Evolutionary conservation across 2,113 vertebrate species (phyloP), one percentile per base, ranked within the genome.

Genomic region (Sula dactylatra): DNA sequence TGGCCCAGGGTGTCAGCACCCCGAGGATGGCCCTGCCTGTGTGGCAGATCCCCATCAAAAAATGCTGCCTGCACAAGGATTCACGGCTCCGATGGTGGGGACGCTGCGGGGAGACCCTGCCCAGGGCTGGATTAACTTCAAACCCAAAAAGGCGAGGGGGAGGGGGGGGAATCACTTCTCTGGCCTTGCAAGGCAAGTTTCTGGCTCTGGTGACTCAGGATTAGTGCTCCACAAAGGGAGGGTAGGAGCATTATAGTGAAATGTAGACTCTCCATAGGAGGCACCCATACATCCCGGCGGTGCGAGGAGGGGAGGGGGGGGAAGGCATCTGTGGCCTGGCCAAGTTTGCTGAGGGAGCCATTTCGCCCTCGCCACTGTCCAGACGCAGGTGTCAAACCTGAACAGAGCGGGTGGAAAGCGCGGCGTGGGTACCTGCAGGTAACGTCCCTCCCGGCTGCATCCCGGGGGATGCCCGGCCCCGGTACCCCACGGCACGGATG

Each of bases 201-300:
- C 83, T 96, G 93, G 67, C 92, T 86, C 83, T 65, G 78, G 65
- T 70, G 84, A 61, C 38, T 96, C 89, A 94, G 97, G 93, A 94
- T 97, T 92, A 94, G 79, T 81, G 66, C 79, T 88, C 88, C 86
- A 97, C 96, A 97, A 97, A 95, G 76, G 84, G 74, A 89, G 88
- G 36, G 79, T 79, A 73, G 93, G 67, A 87, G 80, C 64, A 93
- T 93, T 94, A 85, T 76, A 95, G 86, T 76, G 79, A 94, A 88
- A 92, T 73, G 84, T 79, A 92, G 97, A 93, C 58, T 93, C 95
- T 89, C 94, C 80, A 72, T 94, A 88, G 97, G 96, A 97, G 95
- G 86, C 88, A 94, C 62, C 88, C 93, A 74, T 26, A 94, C 69
- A 93, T 95, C 78, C 77, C 7, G 3, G 72, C 90, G 3, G 61